These are phyloP conservation scores for Xerus inauris DNA, from an alignment of 2,113 vertebrate genomes.

Conservation along the genomic window DNA sequence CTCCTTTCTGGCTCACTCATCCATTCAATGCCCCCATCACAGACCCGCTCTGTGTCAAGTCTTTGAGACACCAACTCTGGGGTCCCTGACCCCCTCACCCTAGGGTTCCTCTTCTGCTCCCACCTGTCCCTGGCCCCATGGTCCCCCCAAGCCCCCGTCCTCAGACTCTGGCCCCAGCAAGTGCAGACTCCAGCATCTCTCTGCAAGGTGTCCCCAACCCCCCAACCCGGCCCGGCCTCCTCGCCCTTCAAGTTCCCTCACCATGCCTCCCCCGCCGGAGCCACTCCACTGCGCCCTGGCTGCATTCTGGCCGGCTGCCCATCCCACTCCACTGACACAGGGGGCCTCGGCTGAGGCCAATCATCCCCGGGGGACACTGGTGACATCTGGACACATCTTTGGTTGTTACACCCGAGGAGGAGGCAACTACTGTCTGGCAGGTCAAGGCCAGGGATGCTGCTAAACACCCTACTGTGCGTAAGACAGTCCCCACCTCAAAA, in stretches of 20 bases:
- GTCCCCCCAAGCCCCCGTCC: not conserved
- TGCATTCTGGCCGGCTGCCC: not conserved
- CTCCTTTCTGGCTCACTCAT: not conserved
- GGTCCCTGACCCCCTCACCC: not conserved
- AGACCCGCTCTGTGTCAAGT: not conserved
- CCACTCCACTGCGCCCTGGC: not conserved
- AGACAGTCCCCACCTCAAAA: not conserved
- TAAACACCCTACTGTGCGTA: not conserved
- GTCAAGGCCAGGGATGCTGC: not conserved
- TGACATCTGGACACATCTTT: no score
- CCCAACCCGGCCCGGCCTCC: not conserved
- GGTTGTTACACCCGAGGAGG: not conserved
- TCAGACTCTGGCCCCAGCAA: not conserved
- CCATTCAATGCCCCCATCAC: not conserved
- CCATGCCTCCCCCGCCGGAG: not conserved
- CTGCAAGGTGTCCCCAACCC: not conserved
- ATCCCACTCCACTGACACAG: not conserved
- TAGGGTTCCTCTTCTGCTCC: not conserved
- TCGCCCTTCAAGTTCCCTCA: not conserved
- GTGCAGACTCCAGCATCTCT: not conserved
- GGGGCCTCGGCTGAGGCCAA: not conserved
- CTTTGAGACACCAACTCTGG: not conserved
- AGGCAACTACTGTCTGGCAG: not conserved
- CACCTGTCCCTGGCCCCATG: not conserved
- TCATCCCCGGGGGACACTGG: no score